phyloP scores from a whole-genome alignment of 2,888 invertebrate species.

The Phytoseiulus persimilis region DNA sequence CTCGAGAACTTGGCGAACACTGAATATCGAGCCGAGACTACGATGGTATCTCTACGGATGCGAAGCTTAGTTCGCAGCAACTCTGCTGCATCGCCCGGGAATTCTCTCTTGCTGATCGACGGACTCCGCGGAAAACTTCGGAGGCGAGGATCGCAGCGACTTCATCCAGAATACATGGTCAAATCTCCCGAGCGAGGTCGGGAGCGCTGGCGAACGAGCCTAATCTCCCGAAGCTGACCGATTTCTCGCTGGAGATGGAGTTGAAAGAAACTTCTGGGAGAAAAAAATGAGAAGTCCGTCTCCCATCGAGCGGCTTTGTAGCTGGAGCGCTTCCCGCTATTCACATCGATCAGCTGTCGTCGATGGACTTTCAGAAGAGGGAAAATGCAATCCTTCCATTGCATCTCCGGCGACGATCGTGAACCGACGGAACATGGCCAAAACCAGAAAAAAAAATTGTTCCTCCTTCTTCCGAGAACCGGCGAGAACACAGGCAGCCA shows the following conservation, averaged over 20 bases:
- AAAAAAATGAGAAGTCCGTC: background rate
- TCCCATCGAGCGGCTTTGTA: background rate
- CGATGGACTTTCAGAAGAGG: background rate
- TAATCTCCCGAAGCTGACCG: no score
- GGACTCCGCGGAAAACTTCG: no score
- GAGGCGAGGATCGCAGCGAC: no score
- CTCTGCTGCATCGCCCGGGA: no score
- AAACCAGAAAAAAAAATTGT: background rate
- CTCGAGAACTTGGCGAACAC: no score
- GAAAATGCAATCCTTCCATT: background rate
- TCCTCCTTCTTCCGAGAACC: background rate
- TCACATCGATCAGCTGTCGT: background rate
- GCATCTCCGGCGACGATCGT: background rate
- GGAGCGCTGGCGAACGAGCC: no score
- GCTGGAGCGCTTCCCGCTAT: background rate
- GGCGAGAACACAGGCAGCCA: background rate
- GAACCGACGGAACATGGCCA: background rate
- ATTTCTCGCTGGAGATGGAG: background rate
- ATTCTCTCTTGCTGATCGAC: no score
- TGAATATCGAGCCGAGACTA: no score
- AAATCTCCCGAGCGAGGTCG: no score
- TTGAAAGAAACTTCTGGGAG: background rate
- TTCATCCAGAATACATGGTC: no score
- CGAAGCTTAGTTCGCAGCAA: no score
- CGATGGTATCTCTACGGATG: no score